Evolutionary conservation across 2,888 invertebrate species (phyloP), one percentile per base, ranked within the genome.

Genomic region (Leuctra nigra): DNA sequence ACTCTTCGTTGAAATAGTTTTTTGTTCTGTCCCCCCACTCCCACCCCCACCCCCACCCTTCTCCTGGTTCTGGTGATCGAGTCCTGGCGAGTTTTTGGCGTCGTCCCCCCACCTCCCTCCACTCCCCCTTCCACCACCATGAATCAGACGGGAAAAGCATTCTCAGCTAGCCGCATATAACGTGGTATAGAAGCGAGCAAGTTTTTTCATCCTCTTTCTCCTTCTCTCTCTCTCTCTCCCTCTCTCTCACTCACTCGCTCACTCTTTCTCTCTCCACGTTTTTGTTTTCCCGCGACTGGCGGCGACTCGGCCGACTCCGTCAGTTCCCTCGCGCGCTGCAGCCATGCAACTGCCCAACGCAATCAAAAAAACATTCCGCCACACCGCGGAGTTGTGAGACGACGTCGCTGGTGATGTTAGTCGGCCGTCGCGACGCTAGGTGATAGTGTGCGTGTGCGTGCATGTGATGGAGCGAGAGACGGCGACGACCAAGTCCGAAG

Each of bases 241-340:
- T n/a, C n/a, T n/a, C n/a, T n/a, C n/a, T n/a, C n/a, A n/a, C n/a
- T n/a, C n/a, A n/a, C n/a, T n/a, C n/a, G n/a, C n/a, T n/a, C n/a
- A n/a, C n/a, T n/a, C n/a, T 52, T 56, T 52, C 60, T 41, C 56
- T 62, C 57, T 58, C 60, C 54, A 54, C 54, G 48, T 59, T 60
- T 58, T 58, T 59, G 35, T 50, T 50, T 33, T 44, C 23, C 33
- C 33, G 50, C 35, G 33, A 16, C 50, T 33, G 35, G 33, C 33
- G 50, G 47, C 47, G 50, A n/a, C 16, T 7, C 39, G 44, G 41
- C 18, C 4, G 20, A 20, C 11, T 18, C 18, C 7, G 22, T 2
- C 33, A 33, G 50, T 33, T 18, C 33, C 16, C 35, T 18, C 7
- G 33, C 50, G 33, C 9, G 11, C 20, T 18, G 41, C 41, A 18